These are phyloP conservation scores for Regulus satrapa DNA, from an alignment of 2,113 vertebrate species.

Conservation along the genomic window DNA sequence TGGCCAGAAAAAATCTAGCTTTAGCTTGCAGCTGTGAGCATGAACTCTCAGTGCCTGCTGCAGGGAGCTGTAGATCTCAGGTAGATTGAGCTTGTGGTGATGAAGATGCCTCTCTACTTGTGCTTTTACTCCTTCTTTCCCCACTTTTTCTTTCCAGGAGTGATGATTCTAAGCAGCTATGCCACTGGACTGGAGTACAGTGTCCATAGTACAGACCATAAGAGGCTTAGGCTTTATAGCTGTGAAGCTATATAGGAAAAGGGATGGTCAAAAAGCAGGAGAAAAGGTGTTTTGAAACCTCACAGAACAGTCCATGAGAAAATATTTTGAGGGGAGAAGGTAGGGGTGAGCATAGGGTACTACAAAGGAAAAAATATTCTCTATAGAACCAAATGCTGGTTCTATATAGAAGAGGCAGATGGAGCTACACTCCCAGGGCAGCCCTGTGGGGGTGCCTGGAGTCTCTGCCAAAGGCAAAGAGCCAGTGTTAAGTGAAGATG, in stretches of 20 bases:
- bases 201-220: background rate
- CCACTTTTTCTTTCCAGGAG: background rate
- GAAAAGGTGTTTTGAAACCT: background rate
- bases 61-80: background rate
- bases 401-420: background rate
- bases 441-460: background rate
- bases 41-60: background rate
- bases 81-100: background rate
- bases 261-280: background rate
- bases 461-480: background rate
- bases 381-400: background rate
- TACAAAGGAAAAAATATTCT: background rate
- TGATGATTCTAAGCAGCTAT: background rate
- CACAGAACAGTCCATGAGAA: background rate
- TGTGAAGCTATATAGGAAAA: background rate
- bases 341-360: background rate
- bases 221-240: background rate
- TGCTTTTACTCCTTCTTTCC: rapidly evolving
- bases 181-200: background rate
- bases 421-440: background rate
- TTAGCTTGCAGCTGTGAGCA: background rate
- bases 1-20: background rate
- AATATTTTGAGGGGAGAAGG: background rate
- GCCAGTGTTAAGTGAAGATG: background rate
- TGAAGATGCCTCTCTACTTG: background rate